Evolutionary conservation across 1,140 invertebrate species (phyloP).

Genomic region (Leptinotarsa defecta): DNA sequence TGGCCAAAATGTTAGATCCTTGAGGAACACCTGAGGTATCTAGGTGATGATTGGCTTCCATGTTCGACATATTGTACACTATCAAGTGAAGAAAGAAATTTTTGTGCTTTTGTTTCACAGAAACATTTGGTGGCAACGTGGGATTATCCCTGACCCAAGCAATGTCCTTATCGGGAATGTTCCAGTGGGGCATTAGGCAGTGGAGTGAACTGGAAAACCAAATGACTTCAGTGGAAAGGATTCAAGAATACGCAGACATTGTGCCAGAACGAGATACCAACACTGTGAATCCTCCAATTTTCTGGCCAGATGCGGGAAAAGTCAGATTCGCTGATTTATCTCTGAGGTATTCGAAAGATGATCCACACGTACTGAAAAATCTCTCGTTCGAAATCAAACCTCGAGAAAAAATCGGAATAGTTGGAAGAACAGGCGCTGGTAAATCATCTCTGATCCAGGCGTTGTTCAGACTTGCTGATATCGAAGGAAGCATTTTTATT

Average conservation of each 20-base stretch:
- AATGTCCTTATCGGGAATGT: slow-evolving; percentile 63
- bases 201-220: slow-evolving; percentile 73
- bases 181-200: slow-evolving; percentile 77
- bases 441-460: slow-evolving; percentile 78
- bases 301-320: slow-evolving; percentile 43
- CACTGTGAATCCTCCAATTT: slow-evolving; percentile 58
- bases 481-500: slow-evolving; percentile 72
- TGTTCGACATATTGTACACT: too few relatives aligned
- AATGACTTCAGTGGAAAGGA: slow-evolving; percentile 70
- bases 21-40: too few relatives aligned
- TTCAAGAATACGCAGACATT: slow-evolving; percentile 53
- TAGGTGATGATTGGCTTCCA: too few relatives aligned
- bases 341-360: slow-evolving; percentile 58
- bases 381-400: slow-evolving; percentile 61
- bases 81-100: too few relatives aligned
- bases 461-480: slow-evolving; percentile 70
- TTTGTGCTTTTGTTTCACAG: slow-evolving; percentile 37
- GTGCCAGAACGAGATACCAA: slow-evolving; percentile 35
- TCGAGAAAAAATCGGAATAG: slow-evolving; percentile 71
- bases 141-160: slow-evolving; percentile 63
- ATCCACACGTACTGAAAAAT: slow-evolving; percentile 60
- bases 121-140: slow-evolving; percentile 60
- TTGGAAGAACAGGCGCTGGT: slow-evolving; percentile 78
- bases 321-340: slow-evolving; percentile 58
- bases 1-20: too few relatives aligned